Conservation (phyloP, 1,140 invertebrate species). For the Drosophila micromelanica region DNA sequence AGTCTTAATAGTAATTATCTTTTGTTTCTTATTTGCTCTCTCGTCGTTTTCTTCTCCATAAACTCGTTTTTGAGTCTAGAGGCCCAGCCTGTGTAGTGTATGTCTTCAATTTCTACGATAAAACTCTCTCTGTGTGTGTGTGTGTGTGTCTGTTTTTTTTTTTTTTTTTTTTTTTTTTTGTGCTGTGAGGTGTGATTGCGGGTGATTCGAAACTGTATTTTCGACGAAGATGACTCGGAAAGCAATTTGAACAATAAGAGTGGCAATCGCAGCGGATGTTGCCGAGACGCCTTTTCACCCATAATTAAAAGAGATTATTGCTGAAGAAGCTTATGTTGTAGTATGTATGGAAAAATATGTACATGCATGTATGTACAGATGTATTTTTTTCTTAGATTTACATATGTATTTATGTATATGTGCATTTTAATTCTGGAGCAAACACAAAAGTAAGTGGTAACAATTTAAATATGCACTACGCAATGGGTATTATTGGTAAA, state of each 20-base stretch:
- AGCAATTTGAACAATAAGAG: conserved; percentile 58
- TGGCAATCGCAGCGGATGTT: conserved; percentile 59
- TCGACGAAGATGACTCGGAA: conserved; percentile 59
- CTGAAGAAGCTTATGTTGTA: conserved; percentile 33
- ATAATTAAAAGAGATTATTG: conserved; percentile 69
- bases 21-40: conserved; percentile 47
- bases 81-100: conserved; percentile 3
- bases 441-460: too few relatives aligned
- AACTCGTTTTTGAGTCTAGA: conserved; percentile 40
- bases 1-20: conserved; percentile 56
- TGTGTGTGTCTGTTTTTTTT: neutral
- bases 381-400: neutral
- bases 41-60: conserved; percentile 14
- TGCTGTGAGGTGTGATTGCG: conserved; percentile 55
- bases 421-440: too few relatives aligned
- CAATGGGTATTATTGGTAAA: too few relatives aligned
- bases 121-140: neutral
- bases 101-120: conserved; percentile 10
- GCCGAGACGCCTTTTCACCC: conserved; percentile 63
- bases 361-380: neutral
- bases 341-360: conserved; percentile 3
- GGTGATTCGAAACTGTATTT: conserved; percentile 61
- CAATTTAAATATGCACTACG: too few relatives aligned
- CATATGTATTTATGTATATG: conserved; percentile 6
- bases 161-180: neutral